Percentiles rank a stretch among this genome's conserved stretches.
phyloP scores from a whole-genome alignment of 2,797 vertebrate species.

The Poecilia picta region DNA sequence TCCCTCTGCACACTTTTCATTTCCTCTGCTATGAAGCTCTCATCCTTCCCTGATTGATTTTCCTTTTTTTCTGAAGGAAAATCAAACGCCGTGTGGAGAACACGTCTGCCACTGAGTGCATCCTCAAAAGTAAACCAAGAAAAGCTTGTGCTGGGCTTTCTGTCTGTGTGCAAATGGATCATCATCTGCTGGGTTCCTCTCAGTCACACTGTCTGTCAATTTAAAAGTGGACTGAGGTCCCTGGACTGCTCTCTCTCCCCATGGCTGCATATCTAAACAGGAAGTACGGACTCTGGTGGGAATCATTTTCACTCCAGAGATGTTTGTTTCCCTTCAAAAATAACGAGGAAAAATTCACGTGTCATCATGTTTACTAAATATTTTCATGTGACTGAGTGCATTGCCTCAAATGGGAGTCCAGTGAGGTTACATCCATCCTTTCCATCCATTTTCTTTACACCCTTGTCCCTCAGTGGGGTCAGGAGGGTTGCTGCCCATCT shows the following conservation, averaged over 20 bases:
- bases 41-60: conserved; percentile 15
- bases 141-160: not conserved
- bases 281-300: conserved; percentile 56
- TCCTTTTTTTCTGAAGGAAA: conserved; percentile 20
- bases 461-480: too few relatives aligned
- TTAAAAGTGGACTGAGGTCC: not conserved
- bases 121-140: not conserved
- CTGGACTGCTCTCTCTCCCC: conserved; percentile 38
- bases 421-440: too few relatives aligned
- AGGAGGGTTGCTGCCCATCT: too few relatives aligned
- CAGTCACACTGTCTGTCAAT: not conserved
- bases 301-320: conserved; percentile 45
- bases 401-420: not conserved
- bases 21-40: conserved; percentile 55
- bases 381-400: not conserved
- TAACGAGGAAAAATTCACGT: not conserved
- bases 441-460: too few relatives aligned
- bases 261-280: conserved; percentile 63
- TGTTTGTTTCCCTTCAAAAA: conserved; percentile 27
- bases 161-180: conserved; percentile 5
- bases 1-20: conserved; percentile 51
- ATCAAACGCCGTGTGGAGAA: conserved; percentile 32
- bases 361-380: conserved; percentile 5
- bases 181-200: conserved; percentile 2
- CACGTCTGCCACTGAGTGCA: not conserved